Base-by-base conservation (phyloP, 2,888 invertebrate species). In the Chrysomela aeneicollis region DNA sequence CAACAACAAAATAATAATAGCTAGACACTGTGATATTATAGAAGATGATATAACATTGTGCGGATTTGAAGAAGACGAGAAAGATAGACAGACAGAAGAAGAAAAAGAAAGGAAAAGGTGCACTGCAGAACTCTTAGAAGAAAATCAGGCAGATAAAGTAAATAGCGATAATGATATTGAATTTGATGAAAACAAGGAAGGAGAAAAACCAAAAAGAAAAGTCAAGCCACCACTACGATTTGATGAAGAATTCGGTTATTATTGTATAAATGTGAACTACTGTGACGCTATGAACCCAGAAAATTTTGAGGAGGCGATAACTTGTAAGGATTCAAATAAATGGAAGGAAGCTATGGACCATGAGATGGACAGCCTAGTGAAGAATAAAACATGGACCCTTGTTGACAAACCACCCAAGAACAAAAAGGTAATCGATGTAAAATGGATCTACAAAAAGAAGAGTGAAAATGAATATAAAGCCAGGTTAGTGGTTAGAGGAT, bases 401-500 rank as follows among this genome's bases (percentile, higher is more conserved):
- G 66, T 71, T 19, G 59, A 64, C 47, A 68, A 50, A 46, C 65
- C 67, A 30, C 47, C 49, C 61, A 30, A 64, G 32, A 50, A 64
- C 49, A 64, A 66, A 57, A 68, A 66, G 63, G 47, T 69, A 12
- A 30, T 52, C 9, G 52, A 52, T 52, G 52, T 22, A 26, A 68
- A 64, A 47, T 71, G 66, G 64, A 64, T 71, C 21, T 68, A 65
- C 58, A 64, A 37, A 62, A 58, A 60, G 32, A 71, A 71, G 37
- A 46, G 19, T 54, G 46, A 64, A 19, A 62, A 60, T 51, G 60
- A 37, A 51, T 67, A 19, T 62, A 58, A 46, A 63, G 66, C 47
- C 37, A 55, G 55, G 35, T 42, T 55, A 55, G 55, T 55, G 6
- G 55, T 19, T 37, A 30, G 30, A 17, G 64, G 66, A 18, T 70